Conservation (phyloP, 2,888 invertebrate genomes). For the Elmis aenea region DNA sequence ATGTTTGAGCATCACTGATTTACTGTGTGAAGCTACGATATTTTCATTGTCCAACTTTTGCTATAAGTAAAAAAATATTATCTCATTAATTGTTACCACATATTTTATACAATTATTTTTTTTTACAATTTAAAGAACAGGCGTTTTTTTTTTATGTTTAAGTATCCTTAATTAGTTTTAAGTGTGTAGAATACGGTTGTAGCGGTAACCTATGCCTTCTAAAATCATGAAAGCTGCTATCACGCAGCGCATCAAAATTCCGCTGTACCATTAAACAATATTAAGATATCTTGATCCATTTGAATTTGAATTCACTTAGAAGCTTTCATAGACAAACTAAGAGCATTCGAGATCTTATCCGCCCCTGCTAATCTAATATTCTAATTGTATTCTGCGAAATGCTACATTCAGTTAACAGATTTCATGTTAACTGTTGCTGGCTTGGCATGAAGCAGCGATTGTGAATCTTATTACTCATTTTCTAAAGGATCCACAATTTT, state of each 20-base stretch:
- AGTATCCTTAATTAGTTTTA: too few relatives aligned
- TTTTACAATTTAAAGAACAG: too few relatives aligned
- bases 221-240: background rate
- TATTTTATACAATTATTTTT: too few relatives aligned
- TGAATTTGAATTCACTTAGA: constrained; percentile 41
- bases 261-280: constrained; percentile 34
- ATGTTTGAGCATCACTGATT: too few relatives aligned
- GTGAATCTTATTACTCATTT: constrained; percentile 27
- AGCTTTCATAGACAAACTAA: constrained; percentile 31
- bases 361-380: constrained; percentile 48
- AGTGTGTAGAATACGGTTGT: too few relatives aligned
- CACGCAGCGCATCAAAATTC: background rate
- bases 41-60: too few relatives aligned
- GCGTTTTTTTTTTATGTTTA: too few relatives aligned
- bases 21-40: too few relatives aligned
- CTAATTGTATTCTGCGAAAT: constrained; percentile 50
- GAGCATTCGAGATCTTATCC: constrained; percentile 40
- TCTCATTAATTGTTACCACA: too few relatives aligned
- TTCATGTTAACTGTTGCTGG: constrained; percentile 45
- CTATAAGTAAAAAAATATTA: too few relatives aligned
- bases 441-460: constrained; percentile 26
- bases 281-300: constrained; percentile 42
- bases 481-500: constrained; percentile 17
- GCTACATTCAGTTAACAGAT: constrained; percentile 49
- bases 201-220: too few relatives aligned